Percentiles rank a stretch among this genome's conserved stretches.
Conservation (phyloP, 2,888 invertebrate species). For the Spicauda simplicius region DNA sequence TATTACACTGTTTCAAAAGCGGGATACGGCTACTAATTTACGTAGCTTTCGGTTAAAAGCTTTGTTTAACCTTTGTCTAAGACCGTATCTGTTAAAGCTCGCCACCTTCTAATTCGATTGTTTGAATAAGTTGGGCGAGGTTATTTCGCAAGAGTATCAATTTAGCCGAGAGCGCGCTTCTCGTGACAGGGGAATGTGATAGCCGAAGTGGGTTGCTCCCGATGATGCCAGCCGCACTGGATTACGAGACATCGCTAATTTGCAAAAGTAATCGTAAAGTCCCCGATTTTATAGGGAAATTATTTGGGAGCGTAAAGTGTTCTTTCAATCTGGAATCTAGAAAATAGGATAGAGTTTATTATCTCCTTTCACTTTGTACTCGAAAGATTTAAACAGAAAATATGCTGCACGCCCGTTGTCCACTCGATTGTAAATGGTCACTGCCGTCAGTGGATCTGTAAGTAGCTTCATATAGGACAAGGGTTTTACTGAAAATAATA, state of each 20-base stretch:
- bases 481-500: no score
- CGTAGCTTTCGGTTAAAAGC: background rate
- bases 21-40: background rate
- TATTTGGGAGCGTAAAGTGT: no score
- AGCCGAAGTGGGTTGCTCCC: constrained; percentile 72
- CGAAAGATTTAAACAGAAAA: no score
- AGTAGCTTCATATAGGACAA: no score
- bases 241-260: background rate
- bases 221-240: constrained; percentile 52
- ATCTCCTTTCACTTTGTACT: no score
- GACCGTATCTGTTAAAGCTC: constrained; percentile 42
- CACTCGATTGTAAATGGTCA: no score
- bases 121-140: constrained; percentile 77
- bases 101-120: constrained; percentile 66
- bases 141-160: constrained; percentile 81
- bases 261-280: background rate
- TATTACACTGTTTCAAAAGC: no score
- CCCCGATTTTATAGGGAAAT: no score
- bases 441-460: no score
- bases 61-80: background rate
- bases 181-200: constrained; percentile 76
- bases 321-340: no score
- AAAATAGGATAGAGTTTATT: no score
- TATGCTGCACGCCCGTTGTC: no score
- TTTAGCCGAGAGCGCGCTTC: constrained; percentile 78